Base-by-base conservation (phyloP, 2,113 vertebrate genomes). In the Platysteira castanea region DNA sequence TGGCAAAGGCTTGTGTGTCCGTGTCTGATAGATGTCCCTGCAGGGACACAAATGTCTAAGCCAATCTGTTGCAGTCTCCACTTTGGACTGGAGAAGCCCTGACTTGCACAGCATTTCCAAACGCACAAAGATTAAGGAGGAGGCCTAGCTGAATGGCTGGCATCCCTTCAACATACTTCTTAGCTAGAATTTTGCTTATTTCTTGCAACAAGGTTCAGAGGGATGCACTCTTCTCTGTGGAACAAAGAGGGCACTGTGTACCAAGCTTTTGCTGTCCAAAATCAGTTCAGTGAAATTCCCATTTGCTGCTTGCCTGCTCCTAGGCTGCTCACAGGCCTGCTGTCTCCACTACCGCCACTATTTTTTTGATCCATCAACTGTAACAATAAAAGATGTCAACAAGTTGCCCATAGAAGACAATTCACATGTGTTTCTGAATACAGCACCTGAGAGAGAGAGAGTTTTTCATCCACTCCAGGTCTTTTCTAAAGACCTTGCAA, bases 161-260 rank as follows among this genome's bases (percentile, higher is more conserved):
- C 65, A 83, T 50, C 59, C 69, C 54, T 77, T 94, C 90, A 88
- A 84, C 47, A 17, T 37, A 26, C 22, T 71, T 20, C n/a, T 71
- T 54, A 57, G 63, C 39, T 67, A 88, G 26, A 65, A 73, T 82
- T 77, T 63, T 70, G 18, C 67, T 80, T 49, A 35, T 63, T 94
- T 93, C 60, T 89, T 82, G 50, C 44, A 82, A 73, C 27, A 75
- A 57, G 13, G 20, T 50, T 65, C 73, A 70, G 68, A 78, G 39
- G 27, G n/a, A 54, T 96, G 95, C 83, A 90, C 69, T 97, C 67
- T 91, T 79, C 42, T 42, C 69, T n/a, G 46, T 59, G 82, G 87
- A 94, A 93, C 90, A 89, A 79, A 97, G 97, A 91, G 97, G 97
- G 97, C 97, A 96, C 95, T 96, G 80, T 96, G 76, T 91, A 96